Base-by-base conservation (phyloP, 1,140 invertebrate genomes). In the Archivesica marissinica region DNA sequence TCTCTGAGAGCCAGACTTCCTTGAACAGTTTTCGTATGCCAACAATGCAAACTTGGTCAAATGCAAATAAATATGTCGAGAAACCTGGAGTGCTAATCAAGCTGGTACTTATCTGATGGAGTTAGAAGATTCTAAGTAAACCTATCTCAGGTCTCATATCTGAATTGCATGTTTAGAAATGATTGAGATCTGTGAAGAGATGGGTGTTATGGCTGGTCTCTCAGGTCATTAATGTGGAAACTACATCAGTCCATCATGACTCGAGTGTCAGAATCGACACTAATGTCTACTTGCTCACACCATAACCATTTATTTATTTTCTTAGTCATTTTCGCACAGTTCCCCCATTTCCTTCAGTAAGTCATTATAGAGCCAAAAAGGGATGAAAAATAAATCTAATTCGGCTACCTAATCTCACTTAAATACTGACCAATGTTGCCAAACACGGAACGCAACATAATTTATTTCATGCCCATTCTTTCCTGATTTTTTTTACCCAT, bases 81-180 rank as follows among this genome's bases (percentile, higher is more conserved):
- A 52, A 4, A n/a, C 50, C 23, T 47, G 17, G 41, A 28, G 54
- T 28, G 13, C 23, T 3, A 59, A 59, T 28, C n/a, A 59, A 23
- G 7, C 20, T 59, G n/a, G n/a, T n/a, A n/a, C 54, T 59, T 59
- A 59, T 28, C 54, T 59, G 54, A 28, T 28, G 54, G 23, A 59
- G 15, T 28, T 28, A 59, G 15, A n/a, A n/a, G n/a, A n/a, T n/a
- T n/a, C n/a, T n/a, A n/a, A 28, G 23, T n/a, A 28, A 15, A 23
- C 9, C 9, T 59, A 59, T 59, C 54, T 59, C 15, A 20, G 25
- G 25, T 3, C 50, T 28, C 23, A 23, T 28, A 59, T 28, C 23
- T 6, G 3, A 59, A 59, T 59, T 28, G 54, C 25, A 59, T 59
- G 50, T 59, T 59, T 59, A n/a, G 54, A 25, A 59, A 59, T 59